Evolutionary conservation across 2,113 vertebrate species (phyloP).

Genomic region (Phocoena phocoena): DNA sequence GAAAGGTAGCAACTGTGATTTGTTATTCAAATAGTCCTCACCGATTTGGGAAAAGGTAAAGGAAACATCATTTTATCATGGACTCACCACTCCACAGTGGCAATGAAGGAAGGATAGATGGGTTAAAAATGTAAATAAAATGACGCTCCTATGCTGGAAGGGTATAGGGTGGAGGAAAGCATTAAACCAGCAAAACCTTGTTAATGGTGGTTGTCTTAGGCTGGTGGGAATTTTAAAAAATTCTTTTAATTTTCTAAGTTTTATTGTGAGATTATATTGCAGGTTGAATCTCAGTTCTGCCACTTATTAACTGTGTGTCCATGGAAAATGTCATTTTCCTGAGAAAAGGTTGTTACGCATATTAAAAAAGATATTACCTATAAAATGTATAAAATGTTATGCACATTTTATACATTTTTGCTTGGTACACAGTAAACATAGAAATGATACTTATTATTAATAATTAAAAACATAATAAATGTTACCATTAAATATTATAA

Average conservation of each 20-base stretch:
- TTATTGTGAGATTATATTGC: neutral
- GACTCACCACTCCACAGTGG: neutral
- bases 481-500: neutral
- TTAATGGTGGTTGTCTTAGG: neutral
- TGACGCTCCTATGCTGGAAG: neutral
- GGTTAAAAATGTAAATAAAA: neutral
- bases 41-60: neutral
- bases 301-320: neutral
- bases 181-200: neutral
- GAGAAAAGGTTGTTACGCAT: neutral
- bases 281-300: neutral
- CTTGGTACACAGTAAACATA: neutral
- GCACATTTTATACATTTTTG: neutral
- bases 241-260: neutral
- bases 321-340: neutral
- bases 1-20: neutral
- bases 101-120: neutral
- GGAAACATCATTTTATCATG: neutral
- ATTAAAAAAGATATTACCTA: neutral
- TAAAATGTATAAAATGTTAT: neutral
- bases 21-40: neutral
- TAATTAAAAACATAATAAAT: neutral
- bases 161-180: rapidly evolving
- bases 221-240: neutral
- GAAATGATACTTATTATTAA: neutral